Evolutionary conservation across 1,140 invertebrate genomes (phyloP), one percentile per base, ranked within the genome.

Genomic region (Mercenaria mercenaria): DNA sequence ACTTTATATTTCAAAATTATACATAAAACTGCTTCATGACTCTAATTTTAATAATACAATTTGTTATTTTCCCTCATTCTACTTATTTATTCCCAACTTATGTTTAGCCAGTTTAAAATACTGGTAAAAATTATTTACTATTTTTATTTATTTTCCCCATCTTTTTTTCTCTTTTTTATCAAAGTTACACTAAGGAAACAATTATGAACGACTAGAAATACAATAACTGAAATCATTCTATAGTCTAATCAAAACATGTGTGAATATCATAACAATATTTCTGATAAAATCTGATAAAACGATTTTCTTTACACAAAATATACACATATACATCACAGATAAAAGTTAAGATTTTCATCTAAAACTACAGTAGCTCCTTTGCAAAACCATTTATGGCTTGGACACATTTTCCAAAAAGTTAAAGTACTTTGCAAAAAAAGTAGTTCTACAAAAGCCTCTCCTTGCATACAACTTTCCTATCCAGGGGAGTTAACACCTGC

Each of bases 341-440:
- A 79, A 56, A 79, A 26, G 50, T 79, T 79, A 79, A 79, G 67
- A 79, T 47, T 52, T 79, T 79, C 47, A 79, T 79, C 76, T 52
- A 79, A 79, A 79, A 37, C 76, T 79, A 79, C n/a, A 52, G 26
- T 23, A 79, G 47, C n/a, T 52, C 43, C 76, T 34, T 79, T 52
- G 47, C 76, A 79, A 79, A 79, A 32, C 47, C 76, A 79, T 2
- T 13, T 26, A 13, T 72, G 59, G 59, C 59, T 64, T 64, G n/a
- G 6, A 47, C 15, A 8, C 43, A 47, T 47, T 47, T 47, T 15
- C 43, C 43, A 47, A 6, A n/a, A n/a, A n/a, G n/a, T n/a, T n/a
- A n/a, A n/a, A n/a, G n/a, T n/a, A n/a, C n/a, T n/a, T n/a, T n/a
- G n/a, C n/a, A n/a, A n/a, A n/a, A n/a, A n/a, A n/a, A n/a, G n/a